Evolutionary conservation across 1,140 invertebrate genomes (phyloP).

Genomic region (Acromyrmex heyeri): DNA sequence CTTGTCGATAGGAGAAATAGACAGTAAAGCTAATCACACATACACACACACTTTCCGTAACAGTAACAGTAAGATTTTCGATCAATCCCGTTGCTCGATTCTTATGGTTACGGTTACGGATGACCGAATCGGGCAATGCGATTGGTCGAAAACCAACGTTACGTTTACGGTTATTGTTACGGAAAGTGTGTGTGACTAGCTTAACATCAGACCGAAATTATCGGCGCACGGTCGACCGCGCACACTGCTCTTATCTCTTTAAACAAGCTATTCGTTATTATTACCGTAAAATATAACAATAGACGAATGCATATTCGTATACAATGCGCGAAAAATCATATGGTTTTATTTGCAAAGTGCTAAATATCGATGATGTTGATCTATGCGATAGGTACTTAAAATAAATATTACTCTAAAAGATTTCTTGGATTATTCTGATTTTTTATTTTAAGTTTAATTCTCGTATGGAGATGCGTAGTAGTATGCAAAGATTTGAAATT

Average conservation of each 20-base stretch:
- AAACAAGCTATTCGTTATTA: slow-evolving; percentile 50
- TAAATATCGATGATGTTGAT: slow-evolving; percentile 56
- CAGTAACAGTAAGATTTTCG: no score
- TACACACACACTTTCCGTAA: no score
- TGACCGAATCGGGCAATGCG: no score
- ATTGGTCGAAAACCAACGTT: no score
- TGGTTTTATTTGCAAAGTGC: slow-evolving; percentile 31
- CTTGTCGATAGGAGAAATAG: slow-evolving; percentile 57
- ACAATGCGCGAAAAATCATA: slow-evolving; percentile 18
- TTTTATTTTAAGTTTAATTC: slow-evolving; percentile 4
- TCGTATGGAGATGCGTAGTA: not conserved
- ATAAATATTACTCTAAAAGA: not conserved
- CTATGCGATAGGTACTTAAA: not conserved
- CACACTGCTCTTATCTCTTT: slow-evolving; percentile 65
- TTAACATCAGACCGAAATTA: slow-evolving; percentile 72
- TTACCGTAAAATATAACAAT: slow-evolving; percentile 58
- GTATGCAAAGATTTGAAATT: not conserved
- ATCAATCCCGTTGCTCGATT: no score
- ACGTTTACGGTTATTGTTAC: no score
- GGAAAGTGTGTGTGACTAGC: no score
- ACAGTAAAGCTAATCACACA: slow-evolving; percentile 31
- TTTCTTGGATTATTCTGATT: not conserved
- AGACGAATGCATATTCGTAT: not conserved
- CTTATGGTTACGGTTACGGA: no score
- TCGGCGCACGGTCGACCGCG: slow-evolving; percentile 54